Percentiles rank a stretch among this genome's conserved stretches.
phyloP scores from a whole-genome alignment of 2,113 vertebrate genomes.

The Sarotherodon lohbergeri region DNA sequence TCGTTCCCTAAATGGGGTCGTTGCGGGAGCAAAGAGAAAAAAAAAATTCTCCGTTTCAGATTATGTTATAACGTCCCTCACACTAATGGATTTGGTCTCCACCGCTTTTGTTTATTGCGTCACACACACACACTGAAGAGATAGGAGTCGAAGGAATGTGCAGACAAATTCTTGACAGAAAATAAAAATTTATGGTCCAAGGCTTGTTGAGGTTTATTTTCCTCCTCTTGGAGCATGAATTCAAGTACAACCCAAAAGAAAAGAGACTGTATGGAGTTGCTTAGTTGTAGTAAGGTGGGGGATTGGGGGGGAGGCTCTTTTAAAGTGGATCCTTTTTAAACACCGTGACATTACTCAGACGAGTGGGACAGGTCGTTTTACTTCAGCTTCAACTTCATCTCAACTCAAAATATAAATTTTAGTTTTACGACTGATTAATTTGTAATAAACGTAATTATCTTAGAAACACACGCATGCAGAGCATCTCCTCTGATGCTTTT shows the following conservation, averaged over 20 bases:
- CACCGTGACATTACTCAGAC: background rate
- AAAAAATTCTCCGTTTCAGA: background rate
- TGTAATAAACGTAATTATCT: background rate
- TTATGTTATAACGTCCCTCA: background rate
- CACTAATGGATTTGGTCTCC: background rate
- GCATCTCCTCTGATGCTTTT: background rate
- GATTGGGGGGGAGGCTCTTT: background rate
- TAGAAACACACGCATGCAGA: background rate
- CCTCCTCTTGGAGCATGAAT: background rate
- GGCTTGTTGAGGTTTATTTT: background rate
- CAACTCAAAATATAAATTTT: background rate
- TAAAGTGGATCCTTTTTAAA: background rate
- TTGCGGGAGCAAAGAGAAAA: background rate
- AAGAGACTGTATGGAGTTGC: background rate
- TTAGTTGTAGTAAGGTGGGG: background rate
- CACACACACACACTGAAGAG: background rate
- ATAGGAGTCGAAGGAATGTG: background rate
- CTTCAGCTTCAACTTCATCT: background rate
- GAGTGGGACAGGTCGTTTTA: background rate
- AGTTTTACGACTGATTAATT: background rate
- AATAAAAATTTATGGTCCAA: background rate
- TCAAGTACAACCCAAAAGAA: background rate
- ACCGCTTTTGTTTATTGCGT: background rate
- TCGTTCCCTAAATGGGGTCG: constrained; percentile 22
- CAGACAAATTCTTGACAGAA: background rate